Evolutionary conservation across 2,113 vertebrate genomes (phyloP).

Genomic region (Gobiocypris rarus): DNA sequence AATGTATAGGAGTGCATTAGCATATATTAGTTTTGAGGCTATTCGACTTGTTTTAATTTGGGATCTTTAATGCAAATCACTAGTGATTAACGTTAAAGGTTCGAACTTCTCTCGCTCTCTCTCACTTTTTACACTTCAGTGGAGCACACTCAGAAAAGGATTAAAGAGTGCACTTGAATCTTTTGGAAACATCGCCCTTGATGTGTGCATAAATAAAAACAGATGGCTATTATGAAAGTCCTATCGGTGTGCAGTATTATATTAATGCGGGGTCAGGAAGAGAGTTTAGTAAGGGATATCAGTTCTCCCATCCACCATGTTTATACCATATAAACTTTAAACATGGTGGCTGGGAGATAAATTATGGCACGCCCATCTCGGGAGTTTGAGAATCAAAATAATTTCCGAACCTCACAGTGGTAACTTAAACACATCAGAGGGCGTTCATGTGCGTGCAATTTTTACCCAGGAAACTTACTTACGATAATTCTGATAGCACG

Average conservation of each 20-base stretch:
- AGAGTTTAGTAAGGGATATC: not conserved
- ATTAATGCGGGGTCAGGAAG: conserved; percentile 2
- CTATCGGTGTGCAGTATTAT: too few relatives aligned
- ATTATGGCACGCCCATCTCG: too few relatives aligned
- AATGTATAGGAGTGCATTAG: not conserved
- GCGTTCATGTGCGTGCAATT: too few relatives aligned
- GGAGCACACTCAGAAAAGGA: conserved; percentile 82
- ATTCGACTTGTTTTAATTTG: conserved; percentile 56
- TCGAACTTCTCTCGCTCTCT: conserved; percentile 74
- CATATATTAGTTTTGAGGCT: not conserved
- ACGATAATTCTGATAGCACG: too few relatives aligned
- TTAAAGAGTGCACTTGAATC: conserved; percentile 82
- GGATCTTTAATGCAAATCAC: conserved; percentile 70
- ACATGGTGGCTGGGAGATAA: too few relatives aligned
- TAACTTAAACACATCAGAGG: too few relatives aligned
- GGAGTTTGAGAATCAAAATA: too few relatives aligned
- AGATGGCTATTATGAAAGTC: conserved; percentile 53
- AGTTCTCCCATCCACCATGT: too few relatives aligned
- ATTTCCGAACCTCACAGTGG: too few relatives aligned
- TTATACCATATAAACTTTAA: too few relatives aligned
- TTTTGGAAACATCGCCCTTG: conserved; percentile 73
- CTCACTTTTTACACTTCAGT: conserved; percentile 85
- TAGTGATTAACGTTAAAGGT: conserved; percentile 88
- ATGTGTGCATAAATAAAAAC: conserved; percentile 71
- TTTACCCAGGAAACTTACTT: too few relatives aligned